Evolutionary conservation across 2,888 invertebrate genomes (phyloP).

Genomic region (Alviniconcha strummeri): DNA sequence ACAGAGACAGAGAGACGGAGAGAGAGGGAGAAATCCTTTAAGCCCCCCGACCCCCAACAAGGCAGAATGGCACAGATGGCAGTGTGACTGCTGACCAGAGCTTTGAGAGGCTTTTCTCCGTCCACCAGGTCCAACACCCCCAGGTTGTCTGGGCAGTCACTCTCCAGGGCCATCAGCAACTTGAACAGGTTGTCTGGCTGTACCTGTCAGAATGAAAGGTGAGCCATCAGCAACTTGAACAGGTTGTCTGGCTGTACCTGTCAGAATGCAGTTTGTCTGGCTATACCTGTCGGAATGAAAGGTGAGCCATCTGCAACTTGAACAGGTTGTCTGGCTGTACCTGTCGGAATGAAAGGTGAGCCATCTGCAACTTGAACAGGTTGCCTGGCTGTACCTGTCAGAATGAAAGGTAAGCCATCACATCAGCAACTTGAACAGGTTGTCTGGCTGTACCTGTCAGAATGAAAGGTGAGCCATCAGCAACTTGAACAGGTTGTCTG

Average conservation of each 20-base stretch:
- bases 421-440: slow-evolving; percentile 89
- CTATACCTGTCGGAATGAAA: slow-evolving; percentile 46
- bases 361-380: slow-evolving; percentile 90
- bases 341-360: slow-evolving; percentile 70
- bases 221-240: slow-evolving; percentile 90
- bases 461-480: slow-evolving; percentile 80
- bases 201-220: slow-evolving; percentile 44
- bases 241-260: slow-evolving; percentile 74
- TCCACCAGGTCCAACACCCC: slow-evolving; percentile 77
- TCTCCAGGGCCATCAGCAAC: slow-evolving; percentile 91
- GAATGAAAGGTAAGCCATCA: no score
- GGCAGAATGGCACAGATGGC: no score
- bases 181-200: slow-evolving; percentile 82
- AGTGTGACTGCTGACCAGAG: slow-evolving; percentile 61
- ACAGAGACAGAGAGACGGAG: no score
- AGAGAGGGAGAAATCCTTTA: no score
- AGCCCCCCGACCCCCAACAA: no score
- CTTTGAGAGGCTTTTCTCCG: slow-evolving; percentile 80
- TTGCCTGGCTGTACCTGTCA: slow-evolving; percentile 65
- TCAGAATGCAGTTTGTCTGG: slow-evolving; percentile 72
- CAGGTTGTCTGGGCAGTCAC: slow-evolving; percentile 78
- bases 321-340: slow-evolving; percentile 79
- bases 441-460: slow-evolving; percentile 62
- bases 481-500: slow-evolving; percentile 84
- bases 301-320: slow-evolving; percentile 85